phyloP scores from a whole-genome alignment of 2,113 vertebrate species.

The Chrysochloris asiatica region DNA sequence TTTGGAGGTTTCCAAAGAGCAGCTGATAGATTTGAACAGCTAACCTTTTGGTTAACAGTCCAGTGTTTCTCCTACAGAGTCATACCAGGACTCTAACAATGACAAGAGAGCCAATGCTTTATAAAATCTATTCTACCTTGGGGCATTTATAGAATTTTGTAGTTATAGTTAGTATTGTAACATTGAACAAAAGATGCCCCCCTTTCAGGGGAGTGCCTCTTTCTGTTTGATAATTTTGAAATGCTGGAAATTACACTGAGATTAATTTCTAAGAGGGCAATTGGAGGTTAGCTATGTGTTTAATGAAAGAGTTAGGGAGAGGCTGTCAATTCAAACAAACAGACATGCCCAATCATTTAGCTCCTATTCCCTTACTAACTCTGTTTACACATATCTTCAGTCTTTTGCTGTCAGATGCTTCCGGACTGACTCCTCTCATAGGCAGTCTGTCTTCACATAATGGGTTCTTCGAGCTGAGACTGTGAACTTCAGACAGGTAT shows the following conservation, averaged over 20 bases:
- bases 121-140: background rate
- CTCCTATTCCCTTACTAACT: background rate
- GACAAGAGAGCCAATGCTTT: background rate
- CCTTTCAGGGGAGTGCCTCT: background rate
- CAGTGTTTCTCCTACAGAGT: too few relatives aligned
- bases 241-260: conserved; percentile 21
- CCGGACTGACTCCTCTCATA: background rate
- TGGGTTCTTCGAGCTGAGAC: background rate
- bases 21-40: too few relatives aligned
- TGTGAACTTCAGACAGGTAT: background rate
- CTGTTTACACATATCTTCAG: background rate
- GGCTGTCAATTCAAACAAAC: conserved; percentile 58
- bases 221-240: conserved; percentile 50
- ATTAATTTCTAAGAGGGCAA: conserved; percentile 64
- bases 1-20: too few relatives aligned
- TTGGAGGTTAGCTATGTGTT: conserved; percentile 63
- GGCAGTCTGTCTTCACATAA: background rate
- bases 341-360: conserved; percentile 42
- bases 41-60: too few relatives aligned
- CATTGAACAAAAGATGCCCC: background rate
- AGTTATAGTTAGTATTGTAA: background rate
- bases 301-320: conserved; percentile 72
- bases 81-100: too few relatives aligned
- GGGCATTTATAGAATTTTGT: background rate
- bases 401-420: conserved; percentile 13